Evolutionary conservation across 2,888 invertebrate genomes (phyloP).

Genomic region (Metellina segmentata): DNA sequence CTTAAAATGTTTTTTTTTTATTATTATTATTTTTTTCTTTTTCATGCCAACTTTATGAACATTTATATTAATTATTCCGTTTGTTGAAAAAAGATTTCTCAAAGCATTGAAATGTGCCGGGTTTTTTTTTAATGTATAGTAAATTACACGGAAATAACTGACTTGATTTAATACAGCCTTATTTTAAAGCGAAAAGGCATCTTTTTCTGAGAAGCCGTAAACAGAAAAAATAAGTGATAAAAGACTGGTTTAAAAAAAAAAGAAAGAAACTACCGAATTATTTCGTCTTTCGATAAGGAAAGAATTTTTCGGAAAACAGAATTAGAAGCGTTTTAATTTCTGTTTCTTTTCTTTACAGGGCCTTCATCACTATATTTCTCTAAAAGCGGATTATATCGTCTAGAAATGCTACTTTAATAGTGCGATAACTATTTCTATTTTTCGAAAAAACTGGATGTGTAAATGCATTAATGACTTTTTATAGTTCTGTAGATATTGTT

Average conservation of each 20-base stretch:
- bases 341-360: slow-evolving; percentile 21
- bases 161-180: slow-evolving; percentile 42
- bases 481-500: background rate
- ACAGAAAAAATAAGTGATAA: slow-evolving; percentile 23
- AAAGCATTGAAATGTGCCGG: slow-evolving; percentile 10
- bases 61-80: slow-evolving; percentile 60
- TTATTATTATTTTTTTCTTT: background rate
- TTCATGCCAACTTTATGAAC: slow-evolving; percentile 31
- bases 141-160: slow-evolving; percentile 50
- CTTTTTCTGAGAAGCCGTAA: slow-evolving; percentile 13
- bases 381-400: slow-evolving; percentile 32
- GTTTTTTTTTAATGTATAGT: slow-evolving; percentile 44
- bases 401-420: slow-evolving; percentile 5
- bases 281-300: slow-evolving; percentile 8
- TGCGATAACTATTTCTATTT: slow-evolving; percentile 1
- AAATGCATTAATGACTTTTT: slow-evolving; percentile 5
- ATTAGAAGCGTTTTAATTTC: slow-evolving; percentile 50
- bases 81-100: background rate
- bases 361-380: slow-evolving; percentile 28
- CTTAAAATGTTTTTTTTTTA: background rate
- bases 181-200: slow-evolving; percentile 23
- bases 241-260: slow-evolving; percentile 1
- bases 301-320: slow-evolving; percentile 23
- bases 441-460: background rate
- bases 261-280: slow-evolving; percentile 24